Conservation (phyloP, 2,888 invertebrate species). For the Pheosia gnoma region DNA sequence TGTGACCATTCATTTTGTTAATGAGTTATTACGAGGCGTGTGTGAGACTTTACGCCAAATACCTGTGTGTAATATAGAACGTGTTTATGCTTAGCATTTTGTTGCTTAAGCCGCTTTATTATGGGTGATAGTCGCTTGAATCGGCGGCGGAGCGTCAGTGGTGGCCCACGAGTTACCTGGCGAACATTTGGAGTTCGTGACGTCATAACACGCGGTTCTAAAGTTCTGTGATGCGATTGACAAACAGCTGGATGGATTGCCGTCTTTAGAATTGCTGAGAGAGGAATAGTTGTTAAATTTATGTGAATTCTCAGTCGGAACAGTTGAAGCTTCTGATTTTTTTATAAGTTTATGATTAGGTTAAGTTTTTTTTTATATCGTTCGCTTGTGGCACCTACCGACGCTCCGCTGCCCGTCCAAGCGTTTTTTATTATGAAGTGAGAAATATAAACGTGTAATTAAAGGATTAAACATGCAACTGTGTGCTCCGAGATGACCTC, state of each 20-base stretch:
- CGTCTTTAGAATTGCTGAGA: not conserved
- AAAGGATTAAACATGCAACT: conserved; percentile 32
- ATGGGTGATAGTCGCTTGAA: conserved; percentile 22
- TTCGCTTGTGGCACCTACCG: conserved; percentile 5
- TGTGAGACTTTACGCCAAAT: conserved; percentile 32
- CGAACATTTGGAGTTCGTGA: not conserved
- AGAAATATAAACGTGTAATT: conserved; percentile 31
- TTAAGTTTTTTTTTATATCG: conserved; percentile 2
- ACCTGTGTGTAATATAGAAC: conserved; percentile 31
- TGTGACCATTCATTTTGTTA: conserved; percentile 29
- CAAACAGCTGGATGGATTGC: not conserved
- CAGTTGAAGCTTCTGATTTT: conserved; percentile 11
- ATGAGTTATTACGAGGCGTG: conserved; percentile 18
- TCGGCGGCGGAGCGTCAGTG: conserved; percentile 3
- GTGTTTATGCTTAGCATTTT: conserved; percentile 32
- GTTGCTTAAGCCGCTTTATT: conserved; percentile 37
- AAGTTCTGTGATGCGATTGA: not conserved
- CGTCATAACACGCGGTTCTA: not conserved
- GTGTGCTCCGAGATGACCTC: conserved; percentile 49
- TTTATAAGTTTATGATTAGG: conserved; percentile 11
- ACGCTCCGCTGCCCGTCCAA: conserved; percentile 15
- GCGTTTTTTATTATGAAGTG: conserved; percentile 37
- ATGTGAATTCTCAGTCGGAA: not conserved
- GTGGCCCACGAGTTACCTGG: not conserved
- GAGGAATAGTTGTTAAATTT: not conserved